phyloP scores from a whole-genome alignment of 2,113 vertebrate genomes.

The Meles meles region DNA sequence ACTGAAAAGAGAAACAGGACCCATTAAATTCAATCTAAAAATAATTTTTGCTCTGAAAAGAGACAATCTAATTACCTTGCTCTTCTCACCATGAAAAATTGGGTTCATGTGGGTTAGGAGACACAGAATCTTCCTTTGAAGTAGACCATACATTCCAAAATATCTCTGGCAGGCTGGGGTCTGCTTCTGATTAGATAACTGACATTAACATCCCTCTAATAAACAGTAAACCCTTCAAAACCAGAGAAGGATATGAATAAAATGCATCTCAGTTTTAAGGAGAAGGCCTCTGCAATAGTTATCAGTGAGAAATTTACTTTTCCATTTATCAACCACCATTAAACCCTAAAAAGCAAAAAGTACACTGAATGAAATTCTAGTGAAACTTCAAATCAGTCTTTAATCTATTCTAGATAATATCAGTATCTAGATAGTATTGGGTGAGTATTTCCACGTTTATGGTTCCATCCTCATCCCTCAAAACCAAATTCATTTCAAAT shows the following conservation, averaged over 20 bases:
- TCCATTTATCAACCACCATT: conserved; percentile 17
- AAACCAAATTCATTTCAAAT: neutral
- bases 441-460: neutral
- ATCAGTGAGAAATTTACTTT: conserved; percentile 60
- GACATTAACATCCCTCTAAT: conserved; percentile 80
- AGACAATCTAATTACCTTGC: conserved; percentile 81
- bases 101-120: conserved; percentile 77
- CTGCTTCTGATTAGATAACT: conserved; percentile 88
- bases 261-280: conserved; percentile 67
- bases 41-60: conserved; percentile 74
- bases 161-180: conserved; percentile 76
- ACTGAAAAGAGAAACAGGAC: conserved; percentile 64
- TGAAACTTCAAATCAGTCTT: neutral
- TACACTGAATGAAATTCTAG: neutral
- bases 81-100: conserved; percentile 77
- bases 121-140: conserved; percentile 81
- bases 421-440: neutral
- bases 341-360: neutral
- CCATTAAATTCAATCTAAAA: conserved; percentile 67
- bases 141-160: conserved; percentile 80
- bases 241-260: conserved; percentile 72
- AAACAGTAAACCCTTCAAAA: conserved; percentile 81
- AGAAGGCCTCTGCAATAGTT: conserved; percentile 71
- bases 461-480: neutral
- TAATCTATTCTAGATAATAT: neutral